Conservation (phyloP, 1,140 invertebrate species). For the Plodia interpunctella region DNA sequence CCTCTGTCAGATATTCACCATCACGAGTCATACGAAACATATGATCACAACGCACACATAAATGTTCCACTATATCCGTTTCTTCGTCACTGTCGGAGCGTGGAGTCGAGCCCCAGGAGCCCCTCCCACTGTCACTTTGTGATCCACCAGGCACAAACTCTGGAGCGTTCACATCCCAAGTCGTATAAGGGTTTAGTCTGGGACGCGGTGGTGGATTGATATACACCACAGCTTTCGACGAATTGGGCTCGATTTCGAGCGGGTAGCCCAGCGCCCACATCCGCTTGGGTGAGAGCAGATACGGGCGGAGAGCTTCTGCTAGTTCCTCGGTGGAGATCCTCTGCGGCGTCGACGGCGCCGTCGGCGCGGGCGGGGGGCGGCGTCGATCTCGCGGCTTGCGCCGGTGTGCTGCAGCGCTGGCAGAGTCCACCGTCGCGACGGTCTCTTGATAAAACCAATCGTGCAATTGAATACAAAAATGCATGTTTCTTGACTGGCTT, state of each 20-base stretch:
- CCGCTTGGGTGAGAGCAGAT: conserved; percentile 81
- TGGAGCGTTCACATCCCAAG: conserved; percentile 80
- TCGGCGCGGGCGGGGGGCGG: conserved; percentile 53
- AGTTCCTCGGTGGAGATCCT: conserved; percentile 59
- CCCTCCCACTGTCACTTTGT: conserved; percentile 73
- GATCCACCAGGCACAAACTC: conserved; percentile 79
- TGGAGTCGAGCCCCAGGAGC: conserved; percentile 73
- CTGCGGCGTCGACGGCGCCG: conserved; percentile 59
- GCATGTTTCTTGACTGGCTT: conserved; percentile 58
- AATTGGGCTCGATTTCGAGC: conserved; percentile 78
- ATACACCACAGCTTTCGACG: conserved; percentile 80
- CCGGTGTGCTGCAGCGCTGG: conserved; percentile 54
- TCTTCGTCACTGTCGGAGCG: conserved; percentile 76
- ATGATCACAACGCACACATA: conserved; percentile 85
- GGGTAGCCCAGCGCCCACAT: conserved; percentile 86
- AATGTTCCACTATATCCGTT: conserved; percentile 75
- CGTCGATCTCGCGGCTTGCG: conserved; percentile 57
- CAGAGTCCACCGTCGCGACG: conserved; percentile 48
- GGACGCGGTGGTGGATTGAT: conserved; percentile 72
- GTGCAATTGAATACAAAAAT: conserved; percentile 61
- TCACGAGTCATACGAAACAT: conserved; percentile 81
- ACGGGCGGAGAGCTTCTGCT: conserved; percentile 65
- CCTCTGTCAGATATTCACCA: conserved; percentile 82
- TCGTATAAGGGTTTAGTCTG: conserved; percentile 42
- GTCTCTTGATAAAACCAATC: conserved; percentile 69